Evolutionary conservation across 1,140 invertebrate species (phyloP).

Genomic region (Delia radicum): DNA sequence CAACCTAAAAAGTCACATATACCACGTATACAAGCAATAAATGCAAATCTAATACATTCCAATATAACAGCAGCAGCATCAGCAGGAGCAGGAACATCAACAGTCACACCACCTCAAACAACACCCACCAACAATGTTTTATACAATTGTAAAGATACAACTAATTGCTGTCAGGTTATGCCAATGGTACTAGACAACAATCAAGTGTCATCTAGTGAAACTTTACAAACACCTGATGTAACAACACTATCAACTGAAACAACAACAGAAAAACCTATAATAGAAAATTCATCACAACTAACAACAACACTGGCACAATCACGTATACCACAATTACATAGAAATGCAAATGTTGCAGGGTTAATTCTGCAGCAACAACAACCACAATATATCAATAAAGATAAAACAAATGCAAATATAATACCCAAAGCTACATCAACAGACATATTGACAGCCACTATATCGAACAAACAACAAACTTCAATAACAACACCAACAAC

Average conservation of each 20-base stretch:
- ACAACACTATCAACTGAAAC: background rate
- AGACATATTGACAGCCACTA: slow-evolving; percentile 4
- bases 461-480: slow-evolving; percentile 21
- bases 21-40: background rate
- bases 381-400: slow-evolving; percentile 6
- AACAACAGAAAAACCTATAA: background rate
- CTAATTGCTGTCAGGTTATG: slow-evolving; percentile 14
- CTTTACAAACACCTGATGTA: slow-evolving; percentile 27
- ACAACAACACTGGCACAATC: slow-evolving; percentile 15
- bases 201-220: slow-evolving; percentile 24
- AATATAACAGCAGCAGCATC: background rate
- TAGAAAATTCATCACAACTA: background rate
- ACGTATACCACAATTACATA: slow-evolving; percentile 24
- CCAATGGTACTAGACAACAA: slow-evolving; percentile 23
- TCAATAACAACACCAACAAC: slow-evolving; percentile 41
- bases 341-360: background rate
- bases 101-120: background rate
- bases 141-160: slow-evolving; percentile 1
- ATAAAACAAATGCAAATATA: slow-evolving; percentile 23
- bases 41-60: too few relatives aligned
- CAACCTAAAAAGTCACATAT: slow-evolving; percentile 39
- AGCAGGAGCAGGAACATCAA: background rate
- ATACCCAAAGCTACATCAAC: slow-evolving; percentile 1
- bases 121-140: background rate
- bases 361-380: slow-evolving; percentile 1